Percentiles rank a stretch among this genome's conserved stretches.
Conservation (phyloP, 2,797 vertebrate genomes). For the Eospalax fontanierii region DNA sequence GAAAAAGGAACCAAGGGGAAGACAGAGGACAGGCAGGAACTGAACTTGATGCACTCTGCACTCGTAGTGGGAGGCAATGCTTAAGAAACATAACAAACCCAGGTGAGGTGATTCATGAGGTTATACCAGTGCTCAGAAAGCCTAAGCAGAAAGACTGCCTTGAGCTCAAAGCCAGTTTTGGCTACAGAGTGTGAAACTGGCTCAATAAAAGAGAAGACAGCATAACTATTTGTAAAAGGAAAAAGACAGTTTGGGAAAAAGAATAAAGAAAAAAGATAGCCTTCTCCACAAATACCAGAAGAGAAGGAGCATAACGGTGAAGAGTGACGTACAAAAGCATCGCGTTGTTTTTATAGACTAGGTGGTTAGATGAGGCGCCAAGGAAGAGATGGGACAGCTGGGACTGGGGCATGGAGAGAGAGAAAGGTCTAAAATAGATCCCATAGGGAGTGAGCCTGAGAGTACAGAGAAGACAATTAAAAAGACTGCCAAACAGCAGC, state of each 20-base stretch:
- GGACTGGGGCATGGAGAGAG: slow-evolving; percentile 62
- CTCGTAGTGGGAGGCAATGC: too few species aligned
- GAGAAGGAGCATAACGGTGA: slow-evolving; percentile 12
- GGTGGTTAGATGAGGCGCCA: slow-evolving; percentile 44
- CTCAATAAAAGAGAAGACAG: not conserved
- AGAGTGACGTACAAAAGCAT: slow-evolving; percentile 51
- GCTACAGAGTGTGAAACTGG: not conserved
- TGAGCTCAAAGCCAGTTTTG: not conserved
- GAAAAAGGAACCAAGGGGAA: not conserved
- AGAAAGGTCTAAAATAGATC: slow-evolving; percentile 83
- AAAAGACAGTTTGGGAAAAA: not conserved
- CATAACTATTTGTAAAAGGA: too few species aligned
- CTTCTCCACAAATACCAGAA: not conserved
- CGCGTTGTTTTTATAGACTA: slow-evolving; percentile 73
- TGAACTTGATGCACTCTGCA: not conserved
- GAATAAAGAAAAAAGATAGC: not conserved
- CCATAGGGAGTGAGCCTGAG: slow-evolving; percentile 70
- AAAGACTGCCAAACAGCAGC: slow-evolving; percentile 84
- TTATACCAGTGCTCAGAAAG: not conserved
- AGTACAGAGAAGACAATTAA: slow-evolving; percentile 84
- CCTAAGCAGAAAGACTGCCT: not conserved
- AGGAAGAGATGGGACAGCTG: slow-evolving; percentile 74
- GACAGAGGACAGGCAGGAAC: not conserved
- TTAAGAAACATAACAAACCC: not conserved
- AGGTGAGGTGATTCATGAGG: too few species aligned